Conservation (phyloP, 2,113 vertebrate species). For the Colistium nudipinnis region DNA sequence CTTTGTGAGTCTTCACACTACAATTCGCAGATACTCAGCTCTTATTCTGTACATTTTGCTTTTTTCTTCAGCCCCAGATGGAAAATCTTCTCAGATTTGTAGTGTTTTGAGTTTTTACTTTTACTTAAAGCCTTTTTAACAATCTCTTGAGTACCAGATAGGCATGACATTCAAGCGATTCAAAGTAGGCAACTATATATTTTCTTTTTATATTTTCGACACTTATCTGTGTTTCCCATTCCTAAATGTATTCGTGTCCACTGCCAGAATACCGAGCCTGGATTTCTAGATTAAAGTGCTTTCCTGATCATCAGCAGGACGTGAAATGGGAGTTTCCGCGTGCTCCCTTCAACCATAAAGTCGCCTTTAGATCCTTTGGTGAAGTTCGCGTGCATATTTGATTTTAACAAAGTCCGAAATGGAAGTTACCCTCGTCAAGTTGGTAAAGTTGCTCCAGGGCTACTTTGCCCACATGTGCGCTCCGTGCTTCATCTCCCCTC, state of each 20-base stretch:
- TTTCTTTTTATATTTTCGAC: too few relatives aligned
- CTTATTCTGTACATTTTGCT: background rate
- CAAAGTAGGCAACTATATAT: too few relatives aligned
- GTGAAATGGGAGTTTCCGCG: too few relatives aligned
- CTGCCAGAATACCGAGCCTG: too few relatives aligned
- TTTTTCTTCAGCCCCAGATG: background rate
- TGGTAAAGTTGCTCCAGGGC: constrained; percentile 38
- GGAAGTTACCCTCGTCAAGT: constrained; percentile 12
- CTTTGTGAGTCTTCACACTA: background rate
- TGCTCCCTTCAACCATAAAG: background rate
- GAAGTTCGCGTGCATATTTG: constrained; percentile 10
- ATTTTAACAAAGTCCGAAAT: constrained; percentile 12
- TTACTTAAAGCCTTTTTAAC: too few relatives aligned
- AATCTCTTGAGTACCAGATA: too few relatives aligned
- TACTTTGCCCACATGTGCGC: constrained; percentile 34
- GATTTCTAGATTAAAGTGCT: too few relatives aligned
- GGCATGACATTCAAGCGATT: too few relatives aligned
- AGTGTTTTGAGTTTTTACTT: too few relatives aligned
- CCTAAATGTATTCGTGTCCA: too few relatives aligned
- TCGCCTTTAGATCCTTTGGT: background rate
- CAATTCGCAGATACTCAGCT: background rate
- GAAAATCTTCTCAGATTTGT: background rate
- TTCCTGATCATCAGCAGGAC: too few relatives aligned
- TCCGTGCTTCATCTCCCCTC: constrained; percentile 60
- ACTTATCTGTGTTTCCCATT: too few relatives aligned